Conservation (phyloP, 2,113 vertebrate genomes). For the Oreamnos americanus region DNA sequence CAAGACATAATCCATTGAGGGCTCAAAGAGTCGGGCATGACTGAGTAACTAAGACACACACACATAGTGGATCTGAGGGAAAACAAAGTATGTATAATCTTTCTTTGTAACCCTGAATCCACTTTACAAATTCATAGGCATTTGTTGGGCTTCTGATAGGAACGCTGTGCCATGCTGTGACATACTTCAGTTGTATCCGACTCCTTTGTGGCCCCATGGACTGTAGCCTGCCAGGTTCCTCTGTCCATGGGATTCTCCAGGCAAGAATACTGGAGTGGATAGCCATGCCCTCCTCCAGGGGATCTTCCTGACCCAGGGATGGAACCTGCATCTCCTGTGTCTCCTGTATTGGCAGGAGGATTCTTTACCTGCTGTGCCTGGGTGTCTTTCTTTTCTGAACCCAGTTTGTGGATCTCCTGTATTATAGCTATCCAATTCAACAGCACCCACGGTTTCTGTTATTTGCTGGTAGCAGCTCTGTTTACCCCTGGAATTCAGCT, state of each 20-base stretch:
- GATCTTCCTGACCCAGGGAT: neutral
- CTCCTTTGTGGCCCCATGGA: neutral
- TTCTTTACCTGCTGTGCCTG: neutral
- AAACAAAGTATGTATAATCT: neutral
- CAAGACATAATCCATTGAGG: neutral
- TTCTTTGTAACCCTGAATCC: neutral
- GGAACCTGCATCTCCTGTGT: neutral
- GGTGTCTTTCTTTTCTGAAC: neutral
- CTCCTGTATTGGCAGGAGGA: neutral
- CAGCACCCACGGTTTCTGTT: accelerated
- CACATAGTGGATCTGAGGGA: neutral
- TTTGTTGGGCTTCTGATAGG: neutral
- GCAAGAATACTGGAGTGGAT: neutral
- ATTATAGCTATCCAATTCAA: neutral
- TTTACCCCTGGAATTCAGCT: neutral
- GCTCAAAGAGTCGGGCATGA: neutral
- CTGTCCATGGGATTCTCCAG: neutral
- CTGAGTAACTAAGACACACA: neutral
- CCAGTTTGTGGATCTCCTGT: neutral
- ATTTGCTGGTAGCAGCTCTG: neutral
- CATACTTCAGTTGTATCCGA: neutral
- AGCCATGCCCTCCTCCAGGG: neutral
- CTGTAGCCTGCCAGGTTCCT: neutral
- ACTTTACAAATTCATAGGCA: neutral
- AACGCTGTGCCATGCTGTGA: neutral